phyloP scores from a whole-genome alignment of 2,113 vertebrate genomes.

The Dromiciops gliroides region DNA sequence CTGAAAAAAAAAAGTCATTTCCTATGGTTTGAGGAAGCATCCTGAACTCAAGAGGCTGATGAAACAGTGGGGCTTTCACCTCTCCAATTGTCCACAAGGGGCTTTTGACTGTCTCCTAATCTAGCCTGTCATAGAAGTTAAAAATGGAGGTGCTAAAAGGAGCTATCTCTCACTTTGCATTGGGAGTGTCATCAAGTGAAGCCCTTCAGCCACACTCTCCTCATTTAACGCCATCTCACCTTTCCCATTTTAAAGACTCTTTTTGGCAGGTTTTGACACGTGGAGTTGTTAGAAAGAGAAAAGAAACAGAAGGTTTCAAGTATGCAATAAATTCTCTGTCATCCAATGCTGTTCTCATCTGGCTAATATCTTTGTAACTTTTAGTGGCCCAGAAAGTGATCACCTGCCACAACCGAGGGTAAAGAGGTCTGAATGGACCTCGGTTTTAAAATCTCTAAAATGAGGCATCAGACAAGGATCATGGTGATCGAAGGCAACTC shows the following conservation, averaged over 20 bases:
- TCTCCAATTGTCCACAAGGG: not conserved
- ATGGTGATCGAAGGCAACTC: not conserved
- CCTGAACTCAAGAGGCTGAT: not conserved
- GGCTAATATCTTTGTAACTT: not conserved
- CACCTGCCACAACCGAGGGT: constrained; percentile 31
- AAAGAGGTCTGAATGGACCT: constrained; percentile 38
- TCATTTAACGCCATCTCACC: constrained; percentile 33
- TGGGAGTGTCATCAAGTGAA: constrained; percentile 13
- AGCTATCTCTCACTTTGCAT: constrained; percentile 30
- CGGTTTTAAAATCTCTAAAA: constrained; percentile 47
- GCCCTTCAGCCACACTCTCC: constrained; percentile 4
- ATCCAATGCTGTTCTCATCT: not conserved
- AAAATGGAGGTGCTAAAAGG: constrained; percentile 44
- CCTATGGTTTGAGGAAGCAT: constrained; percentile 3
- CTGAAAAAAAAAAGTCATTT: constrained; percentile 18
- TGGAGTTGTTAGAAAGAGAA: constrained; percentile 49
- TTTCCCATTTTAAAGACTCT: constrained; percentile 19
- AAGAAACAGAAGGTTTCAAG: not conserved
- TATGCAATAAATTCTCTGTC: constrained; percentile 4
- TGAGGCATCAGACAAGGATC: not conserved
- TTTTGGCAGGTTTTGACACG: constrained; percentile 48
- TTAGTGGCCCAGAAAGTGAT: not conserved
- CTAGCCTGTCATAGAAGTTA: constrained; percentile 11
- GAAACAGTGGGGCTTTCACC: not conserved
- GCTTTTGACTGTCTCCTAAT: constrained; percentile 42